Conservation (phyloP, 2,888 invertebrate genomes). For the Chymomyza fuscimana region DNA sequence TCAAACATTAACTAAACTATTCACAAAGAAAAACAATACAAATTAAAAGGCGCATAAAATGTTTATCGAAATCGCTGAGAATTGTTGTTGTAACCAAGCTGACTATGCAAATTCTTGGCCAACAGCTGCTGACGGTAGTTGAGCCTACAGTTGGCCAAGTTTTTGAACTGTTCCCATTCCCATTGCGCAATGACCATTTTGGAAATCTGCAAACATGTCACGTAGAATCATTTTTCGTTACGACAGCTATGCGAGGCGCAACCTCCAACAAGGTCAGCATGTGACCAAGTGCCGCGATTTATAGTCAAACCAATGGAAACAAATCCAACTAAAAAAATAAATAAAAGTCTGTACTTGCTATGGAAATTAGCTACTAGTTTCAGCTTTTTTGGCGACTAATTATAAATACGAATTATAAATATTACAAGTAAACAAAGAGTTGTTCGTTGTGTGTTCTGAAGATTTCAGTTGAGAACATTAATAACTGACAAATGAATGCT, state of each 20-base stretch:
- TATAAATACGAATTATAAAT: no score
- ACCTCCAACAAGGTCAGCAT: constrained; percentile 65
- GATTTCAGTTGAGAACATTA: constrained; percentile 12
- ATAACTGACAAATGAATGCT: constrained; percentile 59
- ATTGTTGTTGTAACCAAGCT: not conserved
- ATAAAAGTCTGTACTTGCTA: not conserved
- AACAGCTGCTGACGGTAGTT: no score
- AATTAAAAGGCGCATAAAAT: not conserved
- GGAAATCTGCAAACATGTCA: constrained; percentile 56
- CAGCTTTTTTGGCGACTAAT: not conserved
- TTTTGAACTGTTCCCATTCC: not conserved
- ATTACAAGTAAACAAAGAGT: not conserved
- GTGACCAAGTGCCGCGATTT: constrained; percentile 6
- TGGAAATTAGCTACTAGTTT: not conserved
- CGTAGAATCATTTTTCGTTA: constrained; percentile 66
- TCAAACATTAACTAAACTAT: not conserved
- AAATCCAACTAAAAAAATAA: not conserved
- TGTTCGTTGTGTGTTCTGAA: not conserved
- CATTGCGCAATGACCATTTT: not conserved
- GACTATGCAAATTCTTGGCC: not conserved
- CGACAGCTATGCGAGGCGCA: constrained; percentile 37
- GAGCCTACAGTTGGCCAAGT: not conserved
- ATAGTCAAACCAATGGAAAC: not conserved
- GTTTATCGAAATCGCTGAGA: not conserved
- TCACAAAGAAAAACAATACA: not conserved